phyloP scores from a whole-genome alignment of 2,113 vertebrate species.

The Dipodomys merriami region DNA sequence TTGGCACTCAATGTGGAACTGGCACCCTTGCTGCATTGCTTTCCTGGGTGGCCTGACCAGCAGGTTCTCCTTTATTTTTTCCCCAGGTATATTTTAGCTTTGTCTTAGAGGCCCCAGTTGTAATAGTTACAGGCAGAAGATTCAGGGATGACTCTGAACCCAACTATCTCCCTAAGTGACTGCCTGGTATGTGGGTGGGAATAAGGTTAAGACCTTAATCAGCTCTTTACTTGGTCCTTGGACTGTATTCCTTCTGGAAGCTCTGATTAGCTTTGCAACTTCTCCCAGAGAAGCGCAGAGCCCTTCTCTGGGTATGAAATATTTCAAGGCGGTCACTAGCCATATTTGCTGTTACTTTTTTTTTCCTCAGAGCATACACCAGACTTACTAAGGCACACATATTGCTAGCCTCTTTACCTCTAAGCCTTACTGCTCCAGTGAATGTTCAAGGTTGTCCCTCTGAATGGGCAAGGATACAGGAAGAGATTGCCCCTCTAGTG shows the following conservation, averaged over 20 bases:
- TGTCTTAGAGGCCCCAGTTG: constrained; percentile 1
- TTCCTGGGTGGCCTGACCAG: background rate
- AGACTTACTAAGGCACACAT: background rate
- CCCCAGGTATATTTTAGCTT: background rate
- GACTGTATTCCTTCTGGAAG: constrained; percentile 22
- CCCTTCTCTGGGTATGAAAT: constrained; percentile 36
- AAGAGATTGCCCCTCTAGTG: accelerated
- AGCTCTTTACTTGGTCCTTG: background rate
- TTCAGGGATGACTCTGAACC: background rate
- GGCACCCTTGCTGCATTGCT: background rate
- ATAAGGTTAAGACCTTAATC: background rate
- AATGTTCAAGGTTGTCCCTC: background rate
- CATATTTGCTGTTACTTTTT: background rate
- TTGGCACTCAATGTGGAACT: constrained; percentile 71
- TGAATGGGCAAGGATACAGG: no score
- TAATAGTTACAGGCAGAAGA: constrained; percentile 16
- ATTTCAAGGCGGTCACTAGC: background rate
- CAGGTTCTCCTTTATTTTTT: background rate
- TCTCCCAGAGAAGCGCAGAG: background rate
- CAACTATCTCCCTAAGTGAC: background rate
- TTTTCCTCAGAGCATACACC: background rate
- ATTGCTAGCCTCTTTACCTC: background rate
- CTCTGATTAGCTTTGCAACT: background rate
- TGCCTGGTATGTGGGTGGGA: background rate
- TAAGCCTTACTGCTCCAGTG: background rate